These are phyloP conservation scores for Drosophila ercepeae DNA, from an alignment of 1,140 invertebrate genomes.

Conservation along the genomic window DNA sequence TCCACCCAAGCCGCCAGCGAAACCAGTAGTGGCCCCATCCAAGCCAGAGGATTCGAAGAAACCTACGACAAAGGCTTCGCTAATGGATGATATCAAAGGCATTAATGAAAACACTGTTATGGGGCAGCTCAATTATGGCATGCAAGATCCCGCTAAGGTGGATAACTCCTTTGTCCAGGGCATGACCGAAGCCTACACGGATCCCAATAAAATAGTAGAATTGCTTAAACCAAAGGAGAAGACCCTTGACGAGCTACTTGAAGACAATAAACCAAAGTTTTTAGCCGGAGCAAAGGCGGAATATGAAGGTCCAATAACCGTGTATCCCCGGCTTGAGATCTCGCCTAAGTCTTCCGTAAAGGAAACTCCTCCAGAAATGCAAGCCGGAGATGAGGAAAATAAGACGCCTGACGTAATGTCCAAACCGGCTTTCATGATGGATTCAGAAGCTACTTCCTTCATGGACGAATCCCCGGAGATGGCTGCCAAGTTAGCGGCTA, in stretches of 20 bases:
- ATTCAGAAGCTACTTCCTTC: conserved; percentile 25
- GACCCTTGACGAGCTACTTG: background rate
- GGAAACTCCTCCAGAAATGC: background rate
- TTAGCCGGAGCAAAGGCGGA: background rate
- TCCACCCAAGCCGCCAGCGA: background rate
- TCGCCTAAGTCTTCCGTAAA: background rate
- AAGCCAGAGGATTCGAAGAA: background rate
- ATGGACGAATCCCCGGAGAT: conserved; percentile 37
- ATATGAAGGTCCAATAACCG: background rate
- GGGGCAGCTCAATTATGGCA: background rate
- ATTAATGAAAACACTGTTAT: background rate
- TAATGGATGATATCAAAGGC: background rate
- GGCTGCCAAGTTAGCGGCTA: conserved; percentile 1
- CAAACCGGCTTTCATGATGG: conserved; percentile 36
- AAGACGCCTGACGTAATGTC: conserved; percentile 13
- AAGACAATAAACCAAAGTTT: background rate
- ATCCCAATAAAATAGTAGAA: conserved; percentile 7
- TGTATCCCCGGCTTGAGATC: conserved; percentile 24
- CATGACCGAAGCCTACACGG: conserved; percentile 1
- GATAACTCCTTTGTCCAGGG: background rate
- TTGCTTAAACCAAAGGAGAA: conserved; percentile 8
- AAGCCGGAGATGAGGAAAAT: background rate
- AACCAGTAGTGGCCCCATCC: background rate
- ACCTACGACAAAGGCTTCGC: conserved; percentile 4
- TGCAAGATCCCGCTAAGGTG: background rate